Conservation (phyloP, 1,140 invertebrate species). For the Paraescarpia echinospica region DNA sequence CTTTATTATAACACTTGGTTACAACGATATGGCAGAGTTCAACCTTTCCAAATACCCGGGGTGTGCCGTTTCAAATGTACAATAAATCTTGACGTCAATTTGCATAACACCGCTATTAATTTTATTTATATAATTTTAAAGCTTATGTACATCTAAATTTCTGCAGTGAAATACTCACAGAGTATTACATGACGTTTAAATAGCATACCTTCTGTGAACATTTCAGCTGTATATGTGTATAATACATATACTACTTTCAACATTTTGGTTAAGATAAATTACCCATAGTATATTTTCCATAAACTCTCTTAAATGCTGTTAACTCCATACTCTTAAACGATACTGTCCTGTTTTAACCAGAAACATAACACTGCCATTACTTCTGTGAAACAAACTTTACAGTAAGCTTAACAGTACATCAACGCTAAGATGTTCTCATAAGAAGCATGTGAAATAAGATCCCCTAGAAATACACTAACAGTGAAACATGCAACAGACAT, state of each 20-base stretch:
- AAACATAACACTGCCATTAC: background rate
- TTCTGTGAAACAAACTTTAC: background rate
- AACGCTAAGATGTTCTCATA: background rate
- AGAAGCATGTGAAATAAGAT: background rate
- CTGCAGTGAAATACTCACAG: background rate
- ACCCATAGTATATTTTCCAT: background rate
- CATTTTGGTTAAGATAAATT: background rate
- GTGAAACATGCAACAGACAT: background rate
- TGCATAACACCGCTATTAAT: no score
- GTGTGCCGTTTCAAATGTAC: background rate
- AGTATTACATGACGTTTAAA: background rate
- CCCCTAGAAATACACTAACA: background rate
- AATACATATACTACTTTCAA: background rate
- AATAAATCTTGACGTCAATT: background rate
- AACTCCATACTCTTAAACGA: background rate
- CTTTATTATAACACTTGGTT: background rate
- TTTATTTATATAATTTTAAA: background rate
- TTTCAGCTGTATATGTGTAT: background rate
- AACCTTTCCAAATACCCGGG: background rate
- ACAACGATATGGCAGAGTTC: background rate
- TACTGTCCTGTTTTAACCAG: background rate
- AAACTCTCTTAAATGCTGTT: background rate
- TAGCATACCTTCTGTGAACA: background rate
- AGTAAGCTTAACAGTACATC: background rate
- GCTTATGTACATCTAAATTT: background rate